These are phyloP conservation scores for Drosophila athabasca DNA, from an alignment of 1,140 invertebrate species.

Conservation along the genomic window DNA sequence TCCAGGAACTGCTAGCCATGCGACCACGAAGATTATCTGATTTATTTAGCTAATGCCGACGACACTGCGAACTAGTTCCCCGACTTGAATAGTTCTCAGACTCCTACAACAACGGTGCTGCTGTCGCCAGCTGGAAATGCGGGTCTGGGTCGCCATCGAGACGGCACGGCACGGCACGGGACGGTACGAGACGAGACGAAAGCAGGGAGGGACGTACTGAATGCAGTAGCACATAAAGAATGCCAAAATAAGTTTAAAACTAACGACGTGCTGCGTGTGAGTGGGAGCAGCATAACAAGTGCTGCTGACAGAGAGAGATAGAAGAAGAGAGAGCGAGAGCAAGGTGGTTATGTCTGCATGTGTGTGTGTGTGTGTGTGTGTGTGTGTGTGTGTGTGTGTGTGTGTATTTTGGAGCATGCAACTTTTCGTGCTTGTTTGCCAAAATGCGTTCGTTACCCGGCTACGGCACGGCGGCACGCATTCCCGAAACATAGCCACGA, in stretches of 20 bases:
- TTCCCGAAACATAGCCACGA: slow-evolving; percentile 14
- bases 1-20: too few relatives aligned
- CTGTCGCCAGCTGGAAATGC: slow-evolving; percentile 50
- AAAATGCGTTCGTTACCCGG: slow-evolving; percentile 59
- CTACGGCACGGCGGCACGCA: slow-evolving; percentile 20
- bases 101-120: too few relatives aligned
- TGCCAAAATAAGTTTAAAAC: slow-evolving; percentile 80
- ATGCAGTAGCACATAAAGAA: slow-evolving; percentile 76
- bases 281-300: slow-evolving; percentile 35
- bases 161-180: slow-evolving; percentile 17
- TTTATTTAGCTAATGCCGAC: too few relatives aligned
- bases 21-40: too few relatives aligned
- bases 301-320: slow-evolving; percentile 19
- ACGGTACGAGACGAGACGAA: slow-evolving; percentile 50
- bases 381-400: slow-evolving; percentile 24
- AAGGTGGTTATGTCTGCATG: slow-evolving; percentile 35
- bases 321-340: slow-evolving; percentile 35
- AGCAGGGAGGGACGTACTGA: slow-evolving; percentile 43
- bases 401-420: slow-evolving; percentile 74
- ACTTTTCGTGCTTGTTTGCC: slow-evolving; percentile 63
- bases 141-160: slow-evolving; percentile 79
- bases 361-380: slow-evolving; percentile 9
- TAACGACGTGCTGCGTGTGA: slow-evolving; percentile 61
- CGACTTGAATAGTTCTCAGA: too few relatives aligned
- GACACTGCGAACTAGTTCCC: too few relatives aligned